A percentile compares a stretch with the other conserved stretches of the same genome.
Evolutionary conservation across 2,888 invertebrate genomes (phyloP).

Genomic region (Encarsia formosa): DNA sequence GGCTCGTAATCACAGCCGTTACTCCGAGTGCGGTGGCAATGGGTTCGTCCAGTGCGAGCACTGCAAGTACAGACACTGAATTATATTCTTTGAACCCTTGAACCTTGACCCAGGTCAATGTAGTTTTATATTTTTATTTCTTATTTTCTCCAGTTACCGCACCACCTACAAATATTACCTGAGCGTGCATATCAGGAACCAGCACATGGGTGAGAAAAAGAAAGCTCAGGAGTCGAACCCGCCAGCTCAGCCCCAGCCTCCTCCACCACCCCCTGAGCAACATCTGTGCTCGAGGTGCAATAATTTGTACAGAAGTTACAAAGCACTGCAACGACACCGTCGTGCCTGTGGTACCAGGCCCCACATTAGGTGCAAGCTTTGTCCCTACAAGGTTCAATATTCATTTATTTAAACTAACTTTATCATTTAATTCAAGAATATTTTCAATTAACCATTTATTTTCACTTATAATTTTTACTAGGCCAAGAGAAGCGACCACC

Average conservation of each 20-base stretch:
- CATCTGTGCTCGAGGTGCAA: slow-evolving; percentile 44
- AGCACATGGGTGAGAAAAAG: neutral
- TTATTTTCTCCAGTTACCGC: no score
- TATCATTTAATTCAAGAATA: no score
- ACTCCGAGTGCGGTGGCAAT: neutral
- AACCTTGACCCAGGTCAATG: no score
- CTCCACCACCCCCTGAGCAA: no score
- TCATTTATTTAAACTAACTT: no score
- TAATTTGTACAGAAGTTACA: slow-evolving; percentile 42
- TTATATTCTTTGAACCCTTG: no score
- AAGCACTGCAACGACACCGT: slow-evolving; percentile 11
- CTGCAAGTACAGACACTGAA: slow-evolving; percentile 16
- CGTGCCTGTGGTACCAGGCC: slow-evolving; percentile 8
- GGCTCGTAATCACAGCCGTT: slow-evolving; percentile 8
- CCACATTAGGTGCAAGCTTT: slow-evolving; percentile 36
- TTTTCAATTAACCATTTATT: no score
- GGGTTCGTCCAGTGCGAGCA: neutral
- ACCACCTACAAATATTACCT: neutral
- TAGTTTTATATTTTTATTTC: no score
- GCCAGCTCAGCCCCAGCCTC: no score
- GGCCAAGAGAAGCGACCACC: slow-evolving; percentile 37
- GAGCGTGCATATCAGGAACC: slow-evolving; percentile 5
- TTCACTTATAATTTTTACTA: no score
- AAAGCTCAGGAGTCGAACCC: no score
- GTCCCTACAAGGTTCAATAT: no score